Conservation (phyloP, 2,888 invertebrate genomes). For the Platerodrilus igneus region DNA sequence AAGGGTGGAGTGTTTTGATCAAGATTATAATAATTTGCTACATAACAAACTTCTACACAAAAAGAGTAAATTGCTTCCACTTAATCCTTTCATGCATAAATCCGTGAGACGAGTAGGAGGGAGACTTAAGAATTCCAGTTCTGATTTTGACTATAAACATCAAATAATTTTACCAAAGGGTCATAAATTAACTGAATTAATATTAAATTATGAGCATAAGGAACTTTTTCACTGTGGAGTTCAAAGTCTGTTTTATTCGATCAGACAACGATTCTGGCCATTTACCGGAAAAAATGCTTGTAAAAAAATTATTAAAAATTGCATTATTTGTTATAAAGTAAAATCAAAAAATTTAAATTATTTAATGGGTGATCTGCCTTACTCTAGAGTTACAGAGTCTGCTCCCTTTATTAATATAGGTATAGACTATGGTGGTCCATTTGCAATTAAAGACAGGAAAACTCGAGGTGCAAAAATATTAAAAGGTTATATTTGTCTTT, state of each 20-base stretch:
- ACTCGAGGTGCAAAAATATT: conserved; percentile 19
- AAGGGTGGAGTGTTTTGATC: too few relatives aligned
- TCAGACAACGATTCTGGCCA: too few relatives aligned
- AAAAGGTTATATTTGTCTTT: conserved; percentile 32
- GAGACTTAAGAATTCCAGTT: too few relatives aligned
- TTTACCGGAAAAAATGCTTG: conserved; percentile 2
- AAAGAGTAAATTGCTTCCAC: too few relatives aligned
- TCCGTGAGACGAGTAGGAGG: too few relatives aligned
- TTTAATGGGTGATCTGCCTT: conserved; percentile 24
- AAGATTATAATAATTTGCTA: too few relatives aligned
- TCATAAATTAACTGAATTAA: conserved; percentile 1
- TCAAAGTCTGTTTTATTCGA: background rate
- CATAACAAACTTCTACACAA: too few relatives aligned
- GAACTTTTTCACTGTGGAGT: background rate
- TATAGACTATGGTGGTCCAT: conserved; percentile 32
- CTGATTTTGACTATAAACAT: too few relatives aligned
- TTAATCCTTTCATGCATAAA: too few relatives aligned
- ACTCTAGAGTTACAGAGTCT: conserved; percentile 7
- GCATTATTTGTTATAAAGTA: conserved; percentile 16
- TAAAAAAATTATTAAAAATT: conserved; percentile 1
- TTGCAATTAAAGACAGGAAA: conserved; percentile 22
- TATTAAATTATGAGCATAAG: background rate
- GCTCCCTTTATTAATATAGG: conserved; percentile 21
- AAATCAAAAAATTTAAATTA: conserved; percentile 14
- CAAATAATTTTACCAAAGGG: too few relatives aligned